A percentile compares a stretch with the other conserved stretches of the same genome.
Evolutionary conservation across 2,888 invertebrate genomes (phyloP).

Genomic region (Caenorhabditis wallacei): DNA sequence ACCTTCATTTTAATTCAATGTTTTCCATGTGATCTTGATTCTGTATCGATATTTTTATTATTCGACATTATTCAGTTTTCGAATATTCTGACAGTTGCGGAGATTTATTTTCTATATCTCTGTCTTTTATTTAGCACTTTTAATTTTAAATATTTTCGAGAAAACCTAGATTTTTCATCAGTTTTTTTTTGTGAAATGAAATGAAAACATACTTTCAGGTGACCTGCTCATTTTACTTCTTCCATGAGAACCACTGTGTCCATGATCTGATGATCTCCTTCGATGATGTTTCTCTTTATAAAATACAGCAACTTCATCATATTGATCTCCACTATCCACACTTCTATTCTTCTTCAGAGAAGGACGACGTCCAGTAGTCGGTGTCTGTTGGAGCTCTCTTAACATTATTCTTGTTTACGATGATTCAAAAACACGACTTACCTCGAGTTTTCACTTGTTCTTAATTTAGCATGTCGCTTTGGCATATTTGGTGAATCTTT

Average conservation of each 20-base stretch:
- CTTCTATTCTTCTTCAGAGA: constrained; percentile 62
- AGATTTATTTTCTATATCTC: background rate
- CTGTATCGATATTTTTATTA: background rate
- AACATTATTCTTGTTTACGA: too few relatives aligned
- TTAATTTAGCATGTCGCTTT: constrained; percentile 54
- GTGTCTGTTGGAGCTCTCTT: constrained; percentile 34
- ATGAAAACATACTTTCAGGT: constrained; percentile 60
- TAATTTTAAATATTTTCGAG: background rate
- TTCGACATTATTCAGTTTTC: too few relatives aligned
- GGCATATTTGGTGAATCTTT: constrained; percentile 49
- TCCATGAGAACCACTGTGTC: constrained; percentile 14
- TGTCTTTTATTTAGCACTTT: background rate
- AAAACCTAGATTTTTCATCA: too few relatives aligned
- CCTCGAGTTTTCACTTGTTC: constrained; percentile 49
- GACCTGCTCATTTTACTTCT: constrained; percentile 59
- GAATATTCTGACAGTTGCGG: too few relatives aligned
- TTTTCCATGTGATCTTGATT: constrained; percentile 11
- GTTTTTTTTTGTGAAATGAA: too few relatives aligned
- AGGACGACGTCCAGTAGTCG: constrained; percentile 35
- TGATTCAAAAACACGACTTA: background rate
- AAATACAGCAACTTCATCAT: constrained; percentile 67
- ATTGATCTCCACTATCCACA: constrained; percentile 62
- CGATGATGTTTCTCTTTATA: constrained; percentile 63
- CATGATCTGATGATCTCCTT: constrained; percentile 64
- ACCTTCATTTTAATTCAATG: constrained; percentile 16